Evolutionary conservation across 2,888 invertebrate genomes (phyloP), one percentile per base, ranked within the genome.

Genomic region (Petrolisthes cinctipes): DNA sequence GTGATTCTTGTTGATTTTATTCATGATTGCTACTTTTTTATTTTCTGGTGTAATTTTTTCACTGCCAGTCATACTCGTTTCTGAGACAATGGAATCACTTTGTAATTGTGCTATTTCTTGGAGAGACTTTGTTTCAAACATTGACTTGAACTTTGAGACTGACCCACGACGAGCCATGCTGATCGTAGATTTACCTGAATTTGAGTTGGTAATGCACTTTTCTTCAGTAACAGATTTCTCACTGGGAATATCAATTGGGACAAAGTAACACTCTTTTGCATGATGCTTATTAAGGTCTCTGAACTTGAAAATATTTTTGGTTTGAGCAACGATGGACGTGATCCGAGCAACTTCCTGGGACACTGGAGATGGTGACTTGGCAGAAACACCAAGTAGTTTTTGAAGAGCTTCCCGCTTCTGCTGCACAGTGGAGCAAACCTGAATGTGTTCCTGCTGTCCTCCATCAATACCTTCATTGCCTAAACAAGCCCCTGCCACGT

Each of bases 81-180:
- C 61, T 14, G n/a, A 7, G 11, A 54, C 14, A 7, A 20, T 9
- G 17, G 75, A 54, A 61, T 75, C 75, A 61, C 61, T 84, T 56
- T 85, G 85, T 11, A 88, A 23, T 37, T 9, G 37, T 17, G 88
- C 81, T 66, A 88, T 88, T 78, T 88, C 88, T 37, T 83, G 71
- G 5, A 88, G 6, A 7, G 88, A 82, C 37, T 76, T 88, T 4
- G 76, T 82, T 82, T 88, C 88, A 78, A 88, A 85, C 53, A 88
- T 75, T 0, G 85, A 57, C 23, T 56, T 80, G 61, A 80, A 83
- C 37, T 51, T 87, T 9, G 87, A 80, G 9, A 87, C 87, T 54
- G 83, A 83, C 4, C 86, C 84, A n/a, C 3, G n/a, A 51, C 68
- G n/a, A 37, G 14, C 11, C 51, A 37, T 23, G 53, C n/a, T 51